Evolutionary conservation across 2,888 invertebrate genomes (phyloP), one percentile per base, ranked within the genome.

Genomic region (Ferdinandea cuprea): DNA sequence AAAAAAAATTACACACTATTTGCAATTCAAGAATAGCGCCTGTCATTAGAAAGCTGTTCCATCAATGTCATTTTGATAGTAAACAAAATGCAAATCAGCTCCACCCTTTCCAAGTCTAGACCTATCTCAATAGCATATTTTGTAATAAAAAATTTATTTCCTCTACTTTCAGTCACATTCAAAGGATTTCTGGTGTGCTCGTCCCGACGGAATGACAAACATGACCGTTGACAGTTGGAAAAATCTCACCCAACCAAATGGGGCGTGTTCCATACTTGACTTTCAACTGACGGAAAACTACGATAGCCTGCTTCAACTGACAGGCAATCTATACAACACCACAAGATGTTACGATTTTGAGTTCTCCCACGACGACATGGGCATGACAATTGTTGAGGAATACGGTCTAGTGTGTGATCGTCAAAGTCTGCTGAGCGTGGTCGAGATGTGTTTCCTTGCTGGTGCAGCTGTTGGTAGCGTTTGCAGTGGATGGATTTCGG

Each of bases 381-480:
- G 92, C 9, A 89, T 90, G 50, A 93, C 93, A 0, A 89, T 94
- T 59, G 91, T 93, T 28, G 92, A 92, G 25, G 93, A 94, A 90
- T 94, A 93, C 89, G 89, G 91, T 76, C 88, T 94, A 69, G 92
- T 94, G 8, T 94, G 94, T 86, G 92, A 92, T 78, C 90, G 92
- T 72, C 89, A 91, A 79, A 91, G 92, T 78, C 88, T 94, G 56
- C 89, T 91, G 59, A 93, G 92, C 86, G 89, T 93, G 21, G 93
- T 93, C 5, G 94, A 94, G 89, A 93, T 93, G 92, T 92, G 93
- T 88, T 94, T 94, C 87, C 90, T 94, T 72, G 92, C 92, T 21
- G 94, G 94, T 5, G 93, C 94, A 1, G 93, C 94, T 0, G 89
- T 93, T 4, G 94, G 94, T 8, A 93, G 94, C 48, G 91, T 94